Base-by-base conservation (phyloP, 2,797 vertebrate genomes). In the Liasis olivaceus region DNA sequence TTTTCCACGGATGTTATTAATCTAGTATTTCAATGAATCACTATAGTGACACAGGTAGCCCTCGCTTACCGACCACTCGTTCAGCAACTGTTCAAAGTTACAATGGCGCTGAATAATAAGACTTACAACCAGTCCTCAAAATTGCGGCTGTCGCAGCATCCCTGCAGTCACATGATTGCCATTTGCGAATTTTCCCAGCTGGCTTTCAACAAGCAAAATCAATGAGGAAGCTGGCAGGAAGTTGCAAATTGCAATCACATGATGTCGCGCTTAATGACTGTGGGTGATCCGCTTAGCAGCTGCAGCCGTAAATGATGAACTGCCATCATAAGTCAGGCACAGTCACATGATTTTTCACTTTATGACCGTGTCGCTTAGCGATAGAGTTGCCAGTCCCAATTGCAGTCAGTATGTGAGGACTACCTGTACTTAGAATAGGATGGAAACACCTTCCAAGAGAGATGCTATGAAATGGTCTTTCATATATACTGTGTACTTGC, bases 1-100 rank as follows among this genome's bases (percentile, higher is more conserved):
- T 91, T 88, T 93, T 96, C 93, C 87, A 96, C 96, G 89, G 93
- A 91, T 84, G 93, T 94, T 95, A 96, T 96, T 95, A 96, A 95
- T 91, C 90, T 91, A 96, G 95, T 56, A 87, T 81, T 91, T 95
- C 93, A 96, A 91, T 94, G 91, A 96, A 96, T 90, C 60, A 91
- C 90, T 93, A 89, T 93, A 93, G 81, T 1, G 93, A 95, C 93
- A 95, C 31, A 77, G 31, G 17, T 17, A 77, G 31, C 22, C 31
- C 69, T 77, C 0, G 7, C 69, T 11, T 42, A 77, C 69, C 42
- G 15, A 42, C 69, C 69, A 42, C 6, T 77, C 17, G 20, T 77
- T 77, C 69, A 42, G 31, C 17, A 77, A 77, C 69, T 15, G 9
- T 77, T 81, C 20, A 12, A 81, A 81, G 72, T 47, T 47, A 81